These are phyloP conservation scores for Copidosoma aretas DNA, from an alignment of 2,888 invertebrate species.

Conservation along the genomic window DNA sequence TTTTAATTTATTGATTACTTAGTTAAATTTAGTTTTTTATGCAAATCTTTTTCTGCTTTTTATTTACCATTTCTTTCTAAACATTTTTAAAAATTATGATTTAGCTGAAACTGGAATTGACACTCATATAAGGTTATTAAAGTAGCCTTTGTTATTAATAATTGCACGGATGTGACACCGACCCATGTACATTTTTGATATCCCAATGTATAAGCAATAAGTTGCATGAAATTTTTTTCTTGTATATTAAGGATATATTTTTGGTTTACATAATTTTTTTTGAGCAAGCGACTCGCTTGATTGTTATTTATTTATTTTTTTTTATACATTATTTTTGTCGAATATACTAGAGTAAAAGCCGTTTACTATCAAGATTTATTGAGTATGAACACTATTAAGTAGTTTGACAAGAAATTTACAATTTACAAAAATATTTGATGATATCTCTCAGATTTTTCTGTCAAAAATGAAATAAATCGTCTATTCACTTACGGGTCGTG, in stretches of 20 bases:
- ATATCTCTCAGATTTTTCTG: slow-evolving; percentile 20
- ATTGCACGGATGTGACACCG: slow-evolving; percentile 59
- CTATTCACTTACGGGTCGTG: neutral
- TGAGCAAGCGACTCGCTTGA: slow-evolving; percentile 17
- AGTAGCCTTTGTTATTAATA: slow-evolving; percentile 59
- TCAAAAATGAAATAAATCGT: neutral
- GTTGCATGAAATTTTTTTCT: slow-evolving; percentile 33
- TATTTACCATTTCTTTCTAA: slow-evolving; percentile 45
- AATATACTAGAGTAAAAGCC: slow-evolving; percentile 30
- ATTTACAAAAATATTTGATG: slow-evolving; percentile 33
- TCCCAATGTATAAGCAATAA: slow-evolving; percentile 42
- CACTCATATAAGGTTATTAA: slow-evolving; percentile 62
- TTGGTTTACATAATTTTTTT: slow-evolving; percentile 17
- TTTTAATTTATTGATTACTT: slow-evolving; percentile 48
- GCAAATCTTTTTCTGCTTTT: slow-evolving; percentile 40
- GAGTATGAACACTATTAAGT: slow-evolving; percentile 31
- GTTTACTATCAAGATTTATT: slow-evolving; percentile 15
- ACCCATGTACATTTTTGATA: slow-evolving; percentile 52
- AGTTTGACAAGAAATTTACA: slow-evolving; percentile 29
- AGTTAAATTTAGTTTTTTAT: slow-evolving; percentile 47
- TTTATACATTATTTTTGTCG: neutral
- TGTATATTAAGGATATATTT: slow-evolving; percentile 1
- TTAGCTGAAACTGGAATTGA: slow-evolving; percentile 62
- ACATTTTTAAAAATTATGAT: slow-evolving; percentile 56
- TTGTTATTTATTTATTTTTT: slow-evolving; percentile 23